A percentile compares a stretch with the other conserved stretches of the same genome.
These are phyloP conservation scores for Falco novaeseelandiae DNA, from an alignment of 2,797 vertebrate genomes.

Conservation along the genomic window DNA sequence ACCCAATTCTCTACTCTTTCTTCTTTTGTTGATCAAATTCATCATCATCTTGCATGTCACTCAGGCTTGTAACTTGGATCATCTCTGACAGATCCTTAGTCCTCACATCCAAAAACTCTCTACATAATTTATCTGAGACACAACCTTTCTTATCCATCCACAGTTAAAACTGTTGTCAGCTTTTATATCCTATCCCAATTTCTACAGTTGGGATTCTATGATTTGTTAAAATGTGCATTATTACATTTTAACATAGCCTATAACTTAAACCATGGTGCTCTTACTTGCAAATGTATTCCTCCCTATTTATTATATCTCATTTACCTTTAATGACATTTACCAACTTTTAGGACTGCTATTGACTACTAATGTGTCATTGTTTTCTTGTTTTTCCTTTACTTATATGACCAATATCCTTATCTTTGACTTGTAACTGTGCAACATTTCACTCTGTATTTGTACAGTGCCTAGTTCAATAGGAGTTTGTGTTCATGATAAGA, in stretches of 20 bases:
- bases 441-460: neutral
- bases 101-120: neutral
- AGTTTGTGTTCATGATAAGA: neutral
- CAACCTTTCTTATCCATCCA: neutral
- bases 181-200: neutral
- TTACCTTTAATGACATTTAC: neutral
- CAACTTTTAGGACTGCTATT: neutral
- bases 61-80: neutral
- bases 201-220: neutral
- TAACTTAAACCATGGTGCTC: neutral
- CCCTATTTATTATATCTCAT: neutral
- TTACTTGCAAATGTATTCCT: neutral
- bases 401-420: neutral
- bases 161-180: neutral
- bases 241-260: neutral
- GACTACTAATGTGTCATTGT: neutral
- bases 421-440: neutral
- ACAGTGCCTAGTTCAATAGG: neutral
- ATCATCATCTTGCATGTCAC: neutral
- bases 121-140: neutral
- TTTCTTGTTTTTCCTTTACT: neutral
- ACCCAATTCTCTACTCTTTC: neutral
- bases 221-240: neutral
- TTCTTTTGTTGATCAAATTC: neutral
- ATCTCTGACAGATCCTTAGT: neutral